Evolutionary conservation across 2,888 invertebrate genomes (phyloP), one percentile per base, ranked within the genome.

Genomic region (Stenichneumon culpator): DNA sequence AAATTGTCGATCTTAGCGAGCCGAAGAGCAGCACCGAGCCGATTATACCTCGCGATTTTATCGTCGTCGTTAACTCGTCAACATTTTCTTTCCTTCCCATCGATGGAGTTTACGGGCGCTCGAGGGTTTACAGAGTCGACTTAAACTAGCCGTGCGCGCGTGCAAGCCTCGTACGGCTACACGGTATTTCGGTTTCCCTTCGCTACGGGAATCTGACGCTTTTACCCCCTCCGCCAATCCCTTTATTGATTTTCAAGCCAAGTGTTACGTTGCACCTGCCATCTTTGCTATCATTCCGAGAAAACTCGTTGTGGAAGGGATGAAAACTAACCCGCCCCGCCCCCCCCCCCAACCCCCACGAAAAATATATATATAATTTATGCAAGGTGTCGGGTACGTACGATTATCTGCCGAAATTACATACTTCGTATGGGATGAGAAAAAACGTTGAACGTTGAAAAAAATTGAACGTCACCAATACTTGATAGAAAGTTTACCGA

Each of bases 221-320:
- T 87, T 82, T 86, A 86, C 89, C 91, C 90, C 90, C 90, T 86
- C 89, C 86, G 86, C 89, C 87, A 65, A 86, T 89, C 86, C 89
- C 89, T 89, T 90, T 93, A 93, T 93, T 93, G 93, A 93, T 93
- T 92, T 93, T 89, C 89, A 84, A 67, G 83, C 83, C 85, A 54
- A 78, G 75, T 79, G 74, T 84, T 81, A 84, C 85, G 87, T 89
- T 89, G 75, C 88, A 91, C 89, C 91, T 91, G 92, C 92, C 92
- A 91, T 92, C 92, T 92, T 88, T 88, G 82, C 67, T 82, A 60
- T 79, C 77, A 80, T 80, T 86, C 52, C 22, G 44, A 19, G 28
- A 57, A 57, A 39, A 44, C 9, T 39, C 22, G 47, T 25, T 47
- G 19, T 39, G 14, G 70, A 19, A 22, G 50, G 47, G 50, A 32